phyloP scores from a whole-genome alignment of 2,888 invertebrate genomes.

The Coenonympha arcania region DNA sequence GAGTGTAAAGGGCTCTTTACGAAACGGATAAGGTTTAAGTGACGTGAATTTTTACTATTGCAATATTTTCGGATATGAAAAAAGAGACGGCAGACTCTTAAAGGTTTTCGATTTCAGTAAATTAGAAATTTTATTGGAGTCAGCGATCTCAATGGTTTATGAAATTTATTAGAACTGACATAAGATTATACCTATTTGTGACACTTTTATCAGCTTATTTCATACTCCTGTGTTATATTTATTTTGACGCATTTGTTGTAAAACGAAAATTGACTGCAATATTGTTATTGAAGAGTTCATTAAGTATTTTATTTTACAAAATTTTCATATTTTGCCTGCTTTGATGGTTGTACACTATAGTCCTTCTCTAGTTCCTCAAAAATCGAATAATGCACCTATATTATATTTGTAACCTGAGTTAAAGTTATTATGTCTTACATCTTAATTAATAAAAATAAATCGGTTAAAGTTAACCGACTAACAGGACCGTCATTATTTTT shows the following conservation, averaged over 20 bases:
- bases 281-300: too few relatives aligned
- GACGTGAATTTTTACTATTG: slow-evolving; percentile 20
- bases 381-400: too few relatives aligned
- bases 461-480: too few relatives aligned
- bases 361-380: too few relatives aligned
- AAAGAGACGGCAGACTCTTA: slow-evolving; percentile 13
- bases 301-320: too few relatives aligned
- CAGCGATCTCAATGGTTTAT: slow-evolving; percentile 19
- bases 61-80: slow-evolving; percentile 22
- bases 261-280: too few relatives aligned
- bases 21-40: slow-evolving; percentile 17
- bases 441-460: too few relatives aligned
- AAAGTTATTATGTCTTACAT: too few relatives aligned
- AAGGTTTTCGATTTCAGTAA: slow-evolving; percentile 24
- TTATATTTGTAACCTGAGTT: too few relatives aligned
- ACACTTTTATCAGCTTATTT: slow-evolving; percentile 1
- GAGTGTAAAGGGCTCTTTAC: background rate
- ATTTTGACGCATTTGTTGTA: background rate
- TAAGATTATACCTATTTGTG: background rate
- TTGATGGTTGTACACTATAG: too few relatives aligned
- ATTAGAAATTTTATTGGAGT: slow-evolving; percentile 25
- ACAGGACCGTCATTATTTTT: too few relatives aligned
- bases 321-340: too few relatives aligned
- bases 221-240: background rate
- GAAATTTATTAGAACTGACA: slow-evolving; percentile 20